A percentile compares a stretch with the other conserved stretches of the same genome.
These are phyloP conservation scores for Albula glossodonta DNA, from an alignment of 2,113 vertebrate genomes.

Conservation along the genomic window DNA sequence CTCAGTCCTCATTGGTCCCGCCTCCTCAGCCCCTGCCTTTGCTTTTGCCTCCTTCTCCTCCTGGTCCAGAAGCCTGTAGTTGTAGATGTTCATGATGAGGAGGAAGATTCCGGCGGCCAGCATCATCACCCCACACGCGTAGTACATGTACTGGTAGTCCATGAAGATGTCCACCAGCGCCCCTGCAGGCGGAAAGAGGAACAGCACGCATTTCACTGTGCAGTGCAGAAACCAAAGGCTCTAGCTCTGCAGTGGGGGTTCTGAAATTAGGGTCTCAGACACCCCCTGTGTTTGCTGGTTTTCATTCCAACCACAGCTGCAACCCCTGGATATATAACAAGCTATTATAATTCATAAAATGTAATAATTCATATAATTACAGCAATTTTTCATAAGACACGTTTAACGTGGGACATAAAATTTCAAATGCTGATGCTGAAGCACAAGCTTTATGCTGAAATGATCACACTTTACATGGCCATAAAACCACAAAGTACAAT, in stretches of 20 bases:
- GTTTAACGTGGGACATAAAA: too few species aligned
- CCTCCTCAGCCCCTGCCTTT: slow-evolving; percentile 30
- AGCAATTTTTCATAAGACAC: too few species aligned
- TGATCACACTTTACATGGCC: too few species aligned
- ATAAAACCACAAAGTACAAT: too few species aligned
- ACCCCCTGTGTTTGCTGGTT: too few species aligned
- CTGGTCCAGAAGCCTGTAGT: slow-evolving; percentile 75
- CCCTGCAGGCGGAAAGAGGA: slow-evolving; percentile 60
- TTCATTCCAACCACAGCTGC: too few species aligned
- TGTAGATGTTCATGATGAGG: slow-evolving; percentile 81
- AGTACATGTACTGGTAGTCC: slow-evolving; percentile 81
- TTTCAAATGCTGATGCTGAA: too few species aligned
- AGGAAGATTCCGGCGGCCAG: slow-evolving; percentile 75
- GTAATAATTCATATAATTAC: too few species aligned
- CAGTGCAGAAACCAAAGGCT: neutral
- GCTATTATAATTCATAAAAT: too few species aligned
- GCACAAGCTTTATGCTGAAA: too few species aligned
- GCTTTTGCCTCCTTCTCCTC: slow-evolving; percentile 50
- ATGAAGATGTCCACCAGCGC: slow-evolving; percentile 74
- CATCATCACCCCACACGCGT: slow-evolving; percentile 74
- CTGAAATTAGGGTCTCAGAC: too few species aligned
- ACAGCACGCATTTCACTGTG: neutral
- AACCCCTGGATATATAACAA: too few species aligned
- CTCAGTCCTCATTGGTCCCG: slow-evolving; percentile 46
- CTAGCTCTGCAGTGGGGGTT: neutral